phyloP scores from a whole-genome alignment of 2,797 vertebrate species.

The Acanthopagrus latus region DNA sequence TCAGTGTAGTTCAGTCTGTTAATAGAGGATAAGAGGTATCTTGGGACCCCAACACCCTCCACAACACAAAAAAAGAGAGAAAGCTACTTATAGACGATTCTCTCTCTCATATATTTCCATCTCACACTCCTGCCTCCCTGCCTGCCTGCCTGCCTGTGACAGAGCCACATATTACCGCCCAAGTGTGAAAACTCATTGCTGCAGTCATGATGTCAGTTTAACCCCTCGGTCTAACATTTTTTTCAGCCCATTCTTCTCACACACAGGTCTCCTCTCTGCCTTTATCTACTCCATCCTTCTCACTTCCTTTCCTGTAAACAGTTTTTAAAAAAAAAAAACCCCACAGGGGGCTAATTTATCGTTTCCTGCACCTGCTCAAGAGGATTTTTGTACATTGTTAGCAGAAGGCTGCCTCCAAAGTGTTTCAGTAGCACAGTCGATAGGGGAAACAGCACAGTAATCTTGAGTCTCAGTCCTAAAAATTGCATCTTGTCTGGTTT shows the following conservation, averaged over 20 bases:
- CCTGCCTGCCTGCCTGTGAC: constrained; percentile 1
- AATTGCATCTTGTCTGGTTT: neutral
- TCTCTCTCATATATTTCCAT: neutral
- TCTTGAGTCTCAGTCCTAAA: constrained; percentile 13
- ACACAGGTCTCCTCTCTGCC: neutral
- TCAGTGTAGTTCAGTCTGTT: constrained; percentile 18
- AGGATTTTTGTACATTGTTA: neutral
- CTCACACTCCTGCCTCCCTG: neutral
- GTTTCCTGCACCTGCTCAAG: constrained; percentile 16
- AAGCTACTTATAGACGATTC: neutral
- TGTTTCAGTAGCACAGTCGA: neutral
- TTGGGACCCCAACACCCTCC: neutral
- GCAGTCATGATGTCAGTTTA: neutral
- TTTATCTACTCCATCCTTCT: constrained; percentile 36
- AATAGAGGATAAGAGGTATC: constrained; percentile 22
- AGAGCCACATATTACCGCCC: constrained; percentile 48
- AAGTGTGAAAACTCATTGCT: constrained; percentile 54
- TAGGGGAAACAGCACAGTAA: constrained; percentile 10
- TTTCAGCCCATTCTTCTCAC: neutral
- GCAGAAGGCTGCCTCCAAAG: neutral
- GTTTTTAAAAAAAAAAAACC: neutral
- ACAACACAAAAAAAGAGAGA: neutral
- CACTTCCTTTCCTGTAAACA: constrained; percentile 42
- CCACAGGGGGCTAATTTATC: neutral
- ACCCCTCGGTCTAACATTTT: neutral